phyloP scores from a whole-genome alignment of 1,140 invertebrate species.

The Kradibia gibbosae region DNA sequence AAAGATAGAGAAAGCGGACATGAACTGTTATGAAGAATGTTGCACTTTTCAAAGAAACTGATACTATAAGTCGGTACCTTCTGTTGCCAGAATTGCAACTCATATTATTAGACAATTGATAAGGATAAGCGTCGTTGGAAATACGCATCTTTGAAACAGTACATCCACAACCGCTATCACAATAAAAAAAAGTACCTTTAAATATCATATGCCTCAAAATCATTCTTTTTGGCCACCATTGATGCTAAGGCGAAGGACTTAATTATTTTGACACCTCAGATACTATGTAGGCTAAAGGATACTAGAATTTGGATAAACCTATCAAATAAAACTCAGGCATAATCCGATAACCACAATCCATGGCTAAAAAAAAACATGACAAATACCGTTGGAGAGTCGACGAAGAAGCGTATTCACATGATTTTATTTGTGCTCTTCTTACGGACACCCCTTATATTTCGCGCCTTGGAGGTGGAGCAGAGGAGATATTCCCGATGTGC shows the following conservation, averaged over 20 bases:
- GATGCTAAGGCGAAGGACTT: too few relatives aligned
- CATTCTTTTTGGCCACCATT: too few relatives aligned
- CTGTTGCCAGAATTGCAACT: not conserved
- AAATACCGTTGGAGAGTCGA: too few relatives aligned
- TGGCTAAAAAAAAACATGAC: too few relatives aligned
- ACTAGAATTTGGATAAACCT: too few relatives aligned
- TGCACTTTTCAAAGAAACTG: not conserved
- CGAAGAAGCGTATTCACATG: too few relatives aligned
- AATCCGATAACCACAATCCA: too few relatives aligned
- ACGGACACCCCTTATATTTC: not conserved
- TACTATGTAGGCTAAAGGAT: too few relatives aligned
- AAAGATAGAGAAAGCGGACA: not conserved
- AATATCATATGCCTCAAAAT: too few relatives aligned
- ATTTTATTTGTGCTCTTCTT: not conserved
- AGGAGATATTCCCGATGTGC: not conserved
- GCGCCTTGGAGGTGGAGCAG: not conserved
- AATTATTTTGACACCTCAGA: too few relatives aligned
- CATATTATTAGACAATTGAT: slow-evolving; percentile 1
- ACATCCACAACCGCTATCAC: not conserved
- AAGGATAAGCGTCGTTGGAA: slow-evolving; percentile 5
- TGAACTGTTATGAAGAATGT: slow-evolving; percentile 5
- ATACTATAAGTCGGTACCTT: not conserved
- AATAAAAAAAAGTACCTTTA: not conserved
- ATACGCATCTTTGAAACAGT: not conserved
- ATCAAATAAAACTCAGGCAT: not conserved